phyloP scores from a whole-genome alignment of 1,140 invertebrate genomes.

The Drosophila punjabiensis region DNA sequence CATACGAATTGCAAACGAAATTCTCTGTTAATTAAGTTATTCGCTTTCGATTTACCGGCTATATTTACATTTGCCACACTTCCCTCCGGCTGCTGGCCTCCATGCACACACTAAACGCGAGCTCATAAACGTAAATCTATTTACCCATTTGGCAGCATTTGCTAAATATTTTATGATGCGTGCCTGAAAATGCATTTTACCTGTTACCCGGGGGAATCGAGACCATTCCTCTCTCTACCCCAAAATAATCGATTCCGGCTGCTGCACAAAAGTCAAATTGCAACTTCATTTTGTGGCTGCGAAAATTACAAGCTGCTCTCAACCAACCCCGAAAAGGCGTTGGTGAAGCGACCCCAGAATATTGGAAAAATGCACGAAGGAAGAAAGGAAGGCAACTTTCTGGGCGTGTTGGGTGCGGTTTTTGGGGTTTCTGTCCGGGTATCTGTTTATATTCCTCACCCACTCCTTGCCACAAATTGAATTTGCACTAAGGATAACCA shows the following conservation, averaged over 20 bases:
- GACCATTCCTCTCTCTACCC: neutral
- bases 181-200: slow-evolving; percentile 55
- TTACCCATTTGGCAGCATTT: slow-evolving; percentile 56
- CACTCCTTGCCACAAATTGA: slow-evolving; percentile 62
- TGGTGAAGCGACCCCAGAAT: slow-evolving; percentile 44
- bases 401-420: slow-evolving; percentile 49
- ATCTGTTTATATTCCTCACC: slow-evolving; percentile 45
- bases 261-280: slow-evolving; percentile 64
- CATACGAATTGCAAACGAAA: neutral
- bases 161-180: slow-evolving; percentile 71
- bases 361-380: slow-evolving; percentile 53
- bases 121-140: slow-evolving; percentile 67
- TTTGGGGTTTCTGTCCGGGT: slow-evolving; percentile 42
- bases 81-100: slow-evolving; percentile 4
- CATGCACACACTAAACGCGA: slow-evolving; percentile 32
- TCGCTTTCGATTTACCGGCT: neutral
- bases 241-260: slow-evolving; percentile 50
- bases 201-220: slow-evolving; percentile 31
- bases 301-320: slow-evolving; percentile 66
- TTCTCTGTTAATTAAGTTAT: slow-evolving; percentile 34
- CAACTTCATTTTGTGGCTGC: slow-evolving; percentile 68
- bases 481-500: slow-evolving; percentile 62
- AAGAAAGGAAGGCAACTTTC: slow-evolving; percentile 19
- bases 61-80: slow-evolving; percentile 10
- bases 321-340: neutral